Conservation (phyloP, 2,888 invertebrate species). For the Parnassius glacialis region DNA sequence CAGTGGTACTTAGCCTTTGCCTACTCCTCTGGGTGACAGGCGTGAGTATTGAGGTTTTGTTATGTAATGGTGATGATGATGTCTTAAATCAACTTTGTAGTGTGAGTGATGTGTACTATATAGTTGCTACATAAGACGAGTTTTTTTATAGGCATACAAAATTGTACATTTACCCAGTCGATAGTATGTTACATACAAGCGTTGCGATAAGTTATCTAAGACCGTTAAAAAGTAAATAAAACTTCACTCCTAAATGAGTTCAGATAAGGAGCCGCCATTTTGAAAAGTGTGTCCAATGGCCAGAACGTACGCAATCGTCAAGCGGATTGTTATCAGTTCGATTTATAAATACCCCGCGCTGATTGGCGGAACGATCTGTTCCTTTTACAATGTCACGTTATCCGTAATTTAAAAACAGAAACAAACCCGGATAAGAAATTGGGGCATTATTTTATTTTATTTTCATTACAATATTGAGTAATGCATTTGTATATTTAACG, state of each 20-base stretch:
- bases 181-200: constrained; percentile 23
- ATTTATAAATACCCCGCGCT: constrained; percentile 61
- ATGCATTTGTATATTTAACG: too few species aligned
- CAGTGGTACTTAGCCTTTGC: too few species aligned
- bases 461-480: too few species aligned
- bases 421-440: constrained; percentile 57
- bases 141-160: constrained; percentile 1
- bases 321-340: constrained; percentile 67
- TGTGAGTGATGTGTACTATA: too few species aligned
- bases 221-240: constrained; percentile 56
- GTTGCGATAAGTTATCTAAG: constrained; percentile 51
- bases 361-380: constrained; percentile 60
- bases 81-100: too few species aligned
- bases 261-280: constrained; percentile 65
- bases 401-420: constrained; percentile 59
- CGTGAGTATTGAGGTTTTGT: too few species aligned
- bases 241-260: constrained; percentile 53
- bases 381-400: constrained; percentile 30
- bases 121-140: too few species aligned
- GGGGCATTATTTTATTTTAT: constrained; percentile 38
- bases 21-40: too few species aligned
- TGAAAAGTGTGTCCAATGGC: constrained; percentile 71
- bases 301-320: constrained; percentile 59
- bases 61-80: too few species aligned
- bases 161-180: constrained; percentile 34